Evolutionary conservation across 2,888 invertebrate species (phyloP).

Genomic region (Sphinx pinastri): DNA sequence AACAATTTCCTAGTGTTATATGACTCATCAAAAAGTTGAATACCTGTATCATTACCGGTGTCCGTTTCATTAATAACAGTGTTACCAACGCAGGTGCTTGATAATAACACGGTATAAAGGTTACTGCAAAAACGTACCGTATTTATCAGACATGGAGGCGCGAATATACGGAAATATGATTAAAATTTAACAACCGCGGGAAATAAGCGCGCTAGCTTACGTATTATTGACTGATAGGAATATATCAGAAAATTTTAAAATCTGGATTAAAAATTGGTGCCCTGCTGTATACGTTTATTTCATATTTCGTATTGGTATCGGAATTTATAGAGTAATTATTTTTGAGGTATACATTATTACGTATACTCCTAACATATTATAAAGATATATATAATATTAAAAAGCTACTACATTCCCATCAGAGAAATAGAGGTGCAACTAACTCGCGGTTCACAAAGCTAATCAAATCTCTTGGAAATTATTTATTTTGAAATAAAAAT

Average conservation of each 20-base stretch:
- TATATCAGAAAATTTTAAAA: not conserved
- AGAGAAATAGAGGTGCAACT: too few species aligned
- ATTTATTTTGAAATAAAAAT: too few species aligned
- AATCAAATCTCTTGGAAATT: too few species aligned
- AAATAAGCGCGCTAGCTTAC: constrained; percentile 18
- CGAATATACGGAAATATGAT: constrained; percentile 24
- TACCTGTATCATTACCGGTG: not conserved
- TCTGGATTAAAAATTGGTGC: not conserved
- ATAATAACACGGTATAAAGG: constrained; percentile 5
- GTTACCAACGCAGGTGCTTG: not conserved
- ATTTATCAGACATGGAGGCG: constrained; percentile 23
- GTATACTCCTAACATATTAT: too few species aligned
- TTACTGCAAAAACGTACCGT: constrained; percentile 1
- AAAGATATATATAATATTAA: too few species aligned
- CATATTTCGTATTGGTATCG: not conserved
- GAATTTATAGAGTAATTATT: not conserved
- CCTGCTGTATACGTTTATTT: not conserved
- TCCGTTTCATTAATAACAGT: constrained; percentile 8
- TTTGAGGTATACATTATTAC: too few species aligned
- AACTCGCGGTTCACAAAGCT: too few species aligned
- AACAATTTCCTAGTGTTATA: not conserved
- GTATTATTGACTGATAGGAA: constrained; percentile 5
- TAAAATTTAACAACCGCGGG: constrained; percentile 23
- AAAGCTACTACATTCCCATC: too few species aligned
- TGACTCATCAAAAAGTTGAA: constrained; percentile 7